A percentile compares a stretch with the other conserved stretches of the same genome.
phyloP scores from a whole-genome alignment of 2,888 invertebrate genomes.

The Stenoptilia bipunctidactyla region DNA sequence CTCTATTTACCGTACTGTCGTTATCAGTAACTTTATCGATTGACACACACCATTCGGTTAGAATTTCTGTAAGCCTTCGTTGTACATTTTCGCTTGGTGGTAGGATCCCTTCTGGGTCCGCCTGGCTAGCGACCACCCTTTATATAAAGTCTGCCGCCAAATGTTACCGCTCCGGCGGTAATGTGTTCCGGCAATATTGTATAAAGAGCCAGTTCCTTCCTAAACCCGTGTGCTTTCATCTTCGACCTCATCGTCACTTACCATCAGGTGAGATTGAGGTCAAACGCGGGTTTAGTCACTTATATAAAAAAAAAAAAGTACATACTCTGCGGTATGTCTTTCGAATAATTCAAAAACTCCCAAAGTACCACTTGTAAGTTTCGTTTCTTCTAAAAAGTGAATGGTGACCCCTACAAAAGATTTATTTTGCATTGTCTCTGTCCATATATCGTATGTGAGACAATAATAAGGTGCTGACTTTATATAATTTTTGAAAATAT shows the following conservation, averaged over 20 bases:
- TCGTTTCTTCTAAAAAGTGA: slow-evolving; percentile 7
- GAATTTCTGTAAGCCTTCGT: slow-evolving; percentile 11
- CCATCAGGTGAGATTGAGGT: no score
- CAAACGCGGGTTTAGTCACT: no score
- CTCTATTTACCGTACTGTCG: slow-evolving; percentile 11
- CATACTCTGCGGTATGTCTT: slow-evolving; percentile 10
- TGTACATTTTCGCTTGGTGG: no score
- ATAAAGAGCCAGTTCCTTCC: no score
- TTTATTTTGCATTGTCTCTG: slow-evolving; percentile 12
- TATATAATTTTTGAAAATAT: slow-evolving; percentile 4
- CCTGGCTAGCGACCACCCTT: no score
- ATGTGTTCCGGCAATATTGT: no score
- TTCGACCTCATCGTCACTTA: no score
- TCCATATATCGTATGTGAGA: slow-evolving; percentile 11
- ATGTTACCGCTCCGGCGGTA: no score
- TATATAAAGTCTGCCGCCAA: no score
- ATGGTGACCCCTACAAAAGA: slow-evolving; percentile 11
- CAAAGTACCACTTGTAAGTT: slow-evolving; percentile 6
- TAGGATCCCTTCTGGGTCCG: no score
- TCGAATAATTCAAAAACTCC: slow-evolving; percentile 12
- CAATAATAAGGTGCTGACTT: slow-evolving; percentile 6
- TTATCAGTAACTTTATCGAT: slow-evolving; percentile 17
- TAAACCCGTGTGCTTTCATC: no score
- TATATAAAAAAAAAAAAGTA: no score
- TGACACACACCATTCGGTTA: slow-evolving; percentile 12